Base-by-base conservation (phyloP, 2,888 invertebrate genomes). In the Teleiodes luculella region DNA sequence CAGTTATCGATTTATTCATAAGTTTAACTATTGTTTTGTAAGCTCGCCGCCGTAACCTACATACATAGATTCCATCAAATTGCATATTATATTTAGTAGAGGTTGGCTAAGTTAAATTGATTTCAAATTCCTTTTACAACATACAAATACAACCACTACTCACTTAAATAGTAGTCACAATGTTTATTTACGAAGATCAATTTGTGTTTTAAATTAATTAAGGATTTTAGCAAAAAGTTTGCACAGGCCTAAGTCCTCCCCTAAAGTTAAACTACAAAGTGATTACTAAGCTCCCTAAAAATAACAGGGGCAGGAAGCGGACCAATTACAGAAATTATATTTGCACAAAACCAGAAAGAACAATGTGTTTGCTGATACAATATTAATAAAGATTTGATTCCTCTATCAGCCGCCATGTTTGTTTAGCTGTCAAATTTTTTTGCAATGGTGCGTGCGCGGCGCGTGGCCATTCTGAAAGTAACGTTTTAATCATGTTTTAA, bases 251-350 rank as follows among this genome's bases (percentile, higher is more conserved):
- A 3, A 24, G 3, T 24, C 3, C 71, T 68, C 70, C 75, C 77
- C 75, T 59, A 62, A 74, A 66, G 65, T 70, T 70, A 73, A 74
- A 75, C 67, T 74, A 54, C 56, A 57, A 62, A 62, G 59, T 67
- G 65, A 60, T 69, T 66, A 61, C 68, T 66, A 68, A 61, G 67
- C 69, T 66, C 70, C 58, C 63, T 63, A 68, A 68, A 73, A 72
- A 76, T 73, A 68, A 72, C 74, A 69, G 69, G 66, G 76, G 81
- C 77, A 69, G 72, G 66, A 62, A 71, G 74, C 64, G 65, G 72
- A 70, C 66, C 82, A 86, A 86, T 86, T 86, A 85, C 83, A 72
- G 78, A 79, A 83, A 86, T 84, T 82, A 82, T 86, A 79, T 86
- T 86, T 86, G 76, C 78, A 67, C 80, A 79, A 66, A 65, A 60